Conservation (phyloP, 2,797 vertebrate genomes). For the Alauda arvensis region DNA sequence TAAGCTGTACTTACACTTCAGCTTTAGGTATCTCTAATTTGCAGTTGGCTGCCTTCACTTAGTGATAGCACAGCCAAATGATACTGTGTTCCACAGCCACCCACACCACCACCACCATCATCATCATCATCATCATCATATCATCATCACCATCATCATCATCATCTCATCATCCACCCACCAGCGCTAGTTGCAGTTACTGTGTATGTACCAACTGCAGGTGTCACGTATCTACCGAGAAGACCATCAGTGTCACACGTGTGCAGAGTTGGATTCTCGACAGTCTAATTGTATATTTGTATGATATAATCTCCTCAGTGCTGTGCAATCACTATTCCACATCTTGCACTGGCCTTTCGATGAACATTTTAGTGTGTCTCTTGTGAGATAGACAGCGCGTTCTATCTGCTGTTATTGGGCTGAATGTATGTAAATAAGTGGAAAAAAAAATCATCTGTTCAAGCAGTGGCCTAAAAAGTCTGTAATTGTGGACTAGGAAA, state of each 20-base stretch:
- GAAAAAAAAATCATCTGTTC: slow-evolving; percentile 52
- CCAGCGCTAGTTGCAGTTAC: slow-evolving; percentile 9
- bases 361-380: slow-evolving; percentile 66
- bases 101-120: background rate
- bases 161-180: background rate
- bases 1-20: slow-evolving; percentile 46
- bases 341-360: slow-evolving; percentile 74
- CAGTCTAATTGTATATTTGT: slow-evolving; percentile 78
- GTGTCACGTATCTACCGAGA: slow-evolving; percentile 37
- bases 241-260: slow-evolving; percentile 47
- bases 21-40: slow-evolving; percentile 46
- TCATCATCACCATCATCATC: background rate
- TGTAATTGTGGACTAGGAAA: slow-evolving; percentile 67
- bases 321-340: slow-evolving; percentile 71
- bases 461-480: slow-evolving; percentile 72
- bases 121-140: background rate
- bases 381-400: slow-evolving; percentile 67
- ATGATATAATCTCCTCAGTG: slow-evolving; percentile 71
- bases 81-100: background rate
- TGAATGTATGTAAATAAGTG: slow-evolving; percentile 83
- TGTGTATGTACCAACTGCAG: slow-evolving; percentile 35
- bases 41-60: slow-evolving; percentile 43
- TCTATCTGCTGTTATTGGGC: slow-evolving; percentile 71
- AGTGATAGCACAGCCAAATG: slow-evolving; percentile 21
- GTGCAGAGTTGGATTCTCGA: slow-evolving; percentile 68